Percentiles rank a stretch among this genome's conserved stretches.
Conservation (phyloP, 2,113 vertebrate genomes). For the Corythornis vintsioides region DNA sequence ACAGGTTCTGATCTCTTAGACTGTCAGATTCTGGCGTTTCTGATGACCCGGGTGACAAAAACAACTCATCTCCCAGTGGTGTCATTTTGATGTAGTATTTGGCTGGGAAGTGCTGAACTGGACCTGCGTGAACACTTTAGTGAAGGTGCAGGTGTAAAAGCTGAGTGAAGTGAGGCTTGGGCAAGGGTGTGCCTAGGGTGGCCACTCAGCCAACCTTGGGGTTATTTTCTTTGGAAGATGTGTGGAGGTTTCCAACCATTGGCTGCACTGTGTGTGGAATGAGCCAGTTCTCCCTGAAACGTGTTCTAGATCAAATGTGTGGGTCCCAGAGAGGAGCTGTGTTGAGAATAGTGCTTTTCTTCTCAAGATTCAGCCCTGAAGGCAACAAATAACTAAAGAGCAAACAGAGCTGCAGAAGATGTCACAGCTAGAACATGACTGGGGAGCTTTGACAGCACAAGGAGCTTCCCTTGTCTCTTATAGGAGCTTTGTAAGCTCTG, state of each 20-base stretch:
- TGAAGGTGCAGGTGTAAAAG: background rate
- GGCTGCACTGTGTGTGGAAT: background rate
- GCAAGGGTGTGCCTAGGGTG: background rate
- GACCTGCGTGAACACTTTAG: no score
- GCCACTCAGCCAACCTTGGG: background rate
- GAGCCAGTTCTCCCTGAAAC: rapidly evolving
- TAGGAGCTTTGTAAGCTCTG: background rate
- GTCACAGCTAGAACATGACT: background rate
- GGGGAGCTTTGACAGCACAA: background rate
- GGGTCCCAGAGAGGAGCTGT: background rate
- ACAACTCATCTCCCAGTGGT: background rate
- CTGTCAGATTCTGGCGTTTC: background rate
- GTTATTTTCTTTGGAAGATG: background rate
- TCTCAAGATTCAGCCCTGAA: background rate
- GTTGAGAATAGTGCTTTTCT: background rate
- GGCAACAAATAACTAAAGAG: background rate
- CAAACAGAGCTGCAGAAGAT: background rate
- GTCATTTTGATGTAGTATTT: background rate
- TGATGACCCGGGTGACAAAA: background rate
- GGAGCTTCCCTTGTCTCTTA: background rate
- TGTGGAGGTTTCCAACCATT: background rate
- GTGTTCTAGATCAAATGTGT: background rate
- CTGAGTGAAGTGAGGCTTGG: background rate
- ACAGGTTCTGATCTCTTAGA: background rate
- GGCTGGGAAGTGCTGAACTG: background rate